Conservation (phyloP, 2,888 invertebrate species). For the Acleris laterana region DNA sequence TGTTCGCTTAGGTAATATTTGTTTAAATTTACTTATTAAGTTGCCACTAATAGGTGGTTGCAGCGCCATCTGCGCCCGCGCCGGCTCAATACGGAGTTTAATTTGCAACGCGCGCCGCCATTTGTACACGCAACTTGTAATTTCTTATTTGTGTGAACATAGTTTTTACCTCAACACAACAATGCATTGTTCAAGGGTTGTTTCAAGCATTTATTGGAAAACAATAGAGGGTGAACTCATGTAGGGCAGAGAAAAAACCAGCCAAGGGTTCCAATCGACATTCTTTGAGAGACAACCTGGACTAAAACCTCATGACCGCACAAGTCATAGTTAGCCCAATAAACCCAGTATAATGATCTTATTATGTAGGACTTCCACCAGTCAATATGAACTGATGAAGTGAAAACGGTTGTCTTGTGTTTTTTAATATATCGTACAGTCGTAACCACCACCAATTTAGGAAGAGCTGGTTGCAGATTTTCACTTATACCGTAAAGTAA, state of each 20-base stretch:
- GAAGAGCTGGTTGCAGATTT: too few species aligned
- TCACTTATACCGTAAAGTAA: too few species aligned
- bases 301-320: too few species aligned
- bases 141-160: constrained; percentile 67
- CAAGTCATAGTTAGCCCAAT: too few species aligned
- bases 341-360: too few species aligned
- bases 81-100: constrained; percentile 67
- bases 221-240: not conserved
- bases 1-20: constrained; percentile 78
- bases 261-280: too few species aligned
- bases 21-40: constrained; percentile 81
- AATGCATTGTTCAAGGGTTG: constrained; percentile 25
- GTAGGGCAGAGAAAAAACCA: not conserved
- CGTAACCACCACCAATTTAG: too few species aligned
- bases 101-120: constrained; percentile 62
- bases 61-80: constrained; percentile 71
- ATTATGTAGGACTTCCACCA: too few species aligned
- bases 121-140: constrained; percentile 55
- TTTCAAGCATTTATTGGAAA: not conserved
- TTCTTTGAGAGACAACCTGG: too few species aligned
- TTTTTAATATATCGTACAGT: too few species aligned
- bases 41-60: constrained; percentile 75
- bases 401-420: too few species aligned
- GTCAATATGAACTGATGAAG: too few species aligned
- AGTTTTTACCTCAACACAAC: constrained; percentile 48